phyloP scores from a whole-genome alignment of 1,140 invertebrate species.

The Euwallacea fornicatus region DNA sequence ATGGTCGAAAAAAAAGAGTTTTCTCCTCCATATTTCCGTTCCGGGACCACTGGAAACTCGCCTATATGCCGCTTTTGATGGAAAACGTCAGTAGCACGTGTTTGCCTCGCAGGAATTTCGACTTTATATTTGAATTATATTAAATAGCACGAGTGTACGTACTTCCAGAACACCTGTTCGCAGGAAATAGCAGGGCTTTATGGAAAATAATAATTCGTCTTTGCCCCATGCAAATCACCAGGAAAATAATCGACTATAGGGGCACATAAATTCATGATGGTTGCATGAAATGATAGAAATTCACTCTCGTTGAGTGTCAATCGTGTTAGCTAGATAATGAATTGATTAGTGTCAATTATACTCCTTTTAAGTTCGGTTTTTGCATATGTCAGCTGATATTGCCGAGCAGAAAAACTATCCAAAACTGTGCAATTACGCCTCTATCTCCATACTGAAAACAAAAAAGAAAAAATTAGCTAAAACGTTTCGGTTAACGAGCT shows the following conservation, averaged over 20 bases:
- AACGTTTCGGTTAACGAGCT: conserved; percentile 1
- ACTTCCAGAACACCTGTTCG: conserved; percentile 36
- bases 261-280: too few relatives aligned
- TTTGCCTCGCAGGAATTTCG: conserved; percentile 34
- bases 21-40: not conserved
- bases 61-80: conserved; percentile 24
- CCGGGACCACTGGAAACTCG: conserved; percentile 11
- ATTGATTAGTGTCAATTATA: too few relatives aligned
- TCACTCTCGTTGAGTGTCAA: too few relatives aligned
- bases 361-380: too few relatives aligned
- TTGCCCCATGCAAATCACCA: conserved; percentile 19
- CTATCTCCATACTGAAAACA: too few relatives aligned
- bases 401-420: too few relatives aligned
- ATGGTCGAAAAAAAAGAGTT: not conserved
- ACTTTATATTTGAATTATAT: conserved; percentile 39
- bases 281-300: too few relatives aligned
- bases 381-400: too few relatives aligned
- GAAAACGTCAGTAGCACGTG: conserved; percentile 36
- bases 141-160: conserved; percentile 35
- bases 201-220: conserved; percentile 30
- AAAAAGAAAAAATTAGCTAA: not conserved
- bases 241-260: conserved; percentile 14
- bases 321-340: too few relatives aligned
- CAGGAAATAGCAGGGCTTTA: conserved; percentile 33
- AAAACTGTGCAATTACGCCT: too few relatives aligned